Percentiles rank a stretch among this genome's conserved stretches.
phyloP scores from a whole-genome alignment of 2,113 vertebrate genomes.

The Chaetops frenatus region DNA sequence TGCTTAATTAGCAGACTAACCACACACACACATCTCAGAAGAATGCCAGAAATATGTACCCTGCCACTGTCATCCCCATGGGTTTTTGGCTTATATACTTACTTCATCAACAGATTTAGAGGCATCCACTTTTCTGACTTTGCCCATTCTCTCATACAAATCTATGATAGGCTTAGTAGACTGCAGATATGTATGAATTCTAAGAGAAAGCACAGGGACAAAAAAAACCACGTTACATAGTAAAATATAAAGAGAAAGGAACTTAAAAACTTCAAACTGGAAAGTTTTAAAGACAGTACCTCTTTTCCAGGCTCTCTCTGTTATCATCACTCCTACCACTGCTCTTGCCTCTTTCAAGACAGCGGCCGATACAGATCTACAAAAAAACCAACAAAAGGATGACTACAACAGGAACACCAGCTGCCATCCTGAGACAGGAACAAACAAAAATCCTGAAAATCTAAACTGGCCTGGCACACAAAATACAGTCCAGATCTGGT shows the following conservation, averaged over 20 bases:
- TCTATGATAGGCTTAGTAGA: slow-evolving; percentile 93
- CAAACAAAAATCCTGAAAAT: not conserved
- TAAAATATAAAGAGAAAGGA: not conserved
- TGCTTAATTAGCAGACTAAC: not conserved
- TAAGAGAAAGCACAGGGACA: slow-evolving; percentile 57
- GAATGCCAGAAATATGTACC: not conserved
- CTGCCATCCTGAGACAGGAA: not conserved
- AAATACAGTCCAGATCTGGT: not conserved
- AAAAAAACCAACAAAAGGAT: not conserved
- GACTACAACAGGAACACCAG: not conserved
- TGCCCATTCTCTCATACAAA: slow-evolving; percentile 85
- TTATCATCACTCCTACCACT: slow-evolving; percentile 96
- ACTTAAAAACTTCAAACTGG: not conserved
- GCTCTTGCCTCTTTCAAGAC: slow-evolving; percentile 92
- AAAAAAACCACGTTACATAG: not conserved
- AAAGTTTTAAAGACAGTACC: slow-evolving; percentile 67
- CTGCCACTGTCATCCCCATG: not conserved
- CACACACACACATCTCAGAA: not conserved
- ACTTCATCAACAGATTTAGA: slow-evolving; percentile 88
- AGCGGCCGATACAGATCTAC: slow-evolving; percentile 88
- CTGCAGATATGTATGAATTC: slow-evolving; percentile 92
- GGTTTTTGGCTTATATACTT: not conserved
- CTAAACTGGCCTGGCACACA: not conserved
- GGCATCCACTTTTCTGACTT: slow-evolving; percentile 90
- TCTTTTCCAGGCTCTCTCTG: slow-evolving; percentile 91